phyloP scores from a whole-genome alignment of 2,797 vertebrate species.

The Gobionotothen gibberifrons region DNA sequence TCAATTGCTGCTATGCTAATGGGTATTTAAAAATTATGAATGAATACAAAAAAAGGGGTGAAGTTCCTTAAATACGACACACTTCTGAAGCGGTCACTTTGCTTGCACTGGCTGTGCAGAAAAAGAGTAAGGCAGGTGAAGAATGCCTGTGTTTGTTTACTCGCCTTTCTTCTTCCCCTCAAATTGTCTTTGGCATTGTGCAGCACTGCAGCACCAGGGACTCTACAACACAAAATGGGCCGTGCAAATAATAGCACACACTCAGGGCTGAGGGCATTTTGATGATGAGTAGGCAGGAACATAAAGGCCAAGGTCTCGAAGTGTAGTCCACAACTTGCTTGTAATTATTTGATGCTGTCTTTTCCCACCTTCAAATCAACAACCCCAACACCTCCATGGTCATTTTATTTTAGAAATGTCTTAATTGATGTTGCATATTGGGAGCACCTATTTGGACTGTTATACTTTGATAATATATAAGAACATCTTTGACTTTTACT shows the following conservation, averaged over 20 bases:
- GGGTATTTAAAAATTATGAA: background rate
- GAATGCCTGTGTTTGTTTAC: conserved; percentile 13
- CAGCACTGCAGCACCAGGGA: conserved; percentile 22
- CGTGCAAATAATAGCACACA: conserved; percentile 47
- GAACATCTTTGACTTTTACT: conserved; percentile 9
- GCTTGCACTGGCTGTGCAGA: background rate
- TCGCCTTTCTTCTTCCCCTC: conserved; percentile 35
- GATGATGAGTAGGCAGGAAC: conserved; percentile 29
- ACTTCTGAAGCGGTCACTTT: background rate
- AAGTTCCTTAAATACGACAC: conserved; percentile 9
- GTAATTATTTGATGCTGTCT: conserved; percentile 57
- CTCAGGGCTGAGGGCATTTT: conserved; percentile 37
- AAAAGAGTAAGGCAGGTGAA: conserved; percentile 31
- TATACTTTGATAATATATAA: conserved; percentile 7
- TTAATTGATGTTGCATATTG: background rate
- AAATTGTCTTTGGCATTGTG: conserved; percentile 38
- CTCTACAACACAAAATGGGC: conserved; percentile 24
- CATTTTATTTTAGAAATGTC: conserved; percentile 25
- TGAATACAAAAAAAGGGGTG: conserved; percentile 8
- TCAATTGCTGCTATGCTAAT: conserved; percentile 18
- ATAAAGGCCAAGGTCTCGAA: conserved; percentile 47
- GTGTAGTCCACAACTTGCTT: conserved; percentile 47
- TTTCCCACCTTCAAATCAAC: conserved; percentile 47
- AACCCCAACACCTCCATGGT: conserved; percentile 23
- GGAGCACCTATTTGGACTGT: background rate